Conservation (phyloP, 53 echinoderm and acorn worm genomes). For the Hippasteria phrygiana region DNA sequence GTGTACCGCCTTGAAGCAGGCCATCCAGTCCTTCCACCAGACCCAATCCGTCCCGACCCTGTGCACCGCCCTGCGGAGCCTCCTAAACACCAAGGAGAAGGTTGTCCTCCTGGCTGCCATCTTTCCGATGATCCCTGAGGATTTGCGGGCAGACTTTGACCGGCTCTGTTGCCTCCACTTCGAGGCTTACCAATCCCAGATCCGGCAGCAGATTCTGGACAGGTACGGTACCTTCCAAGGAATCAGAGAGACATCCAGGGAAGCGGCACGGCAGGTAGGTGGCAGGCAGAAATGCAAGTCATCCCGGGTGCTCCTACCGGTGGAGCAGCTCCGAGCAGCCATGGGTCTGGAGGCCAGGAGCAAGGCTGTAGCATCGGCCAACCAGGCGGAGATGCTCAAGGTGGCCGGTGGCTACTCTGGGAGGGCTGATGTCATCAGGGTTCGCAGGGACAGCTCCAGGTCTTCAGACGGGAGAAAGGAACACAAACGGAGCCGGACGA, state of each 20-base stretch:
- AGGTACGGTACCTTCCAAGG: conserved; percentile 24
- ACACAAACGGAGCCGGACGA: conserved; percentile 85
- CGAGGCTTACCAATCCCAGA: conserved; percentile 66
- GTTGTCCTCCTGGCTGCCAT: conserved; percentile 74
- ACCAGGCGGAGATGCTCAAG: conserved; percentile 3
- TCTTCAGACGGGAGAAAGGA: conserved; percentile 67
- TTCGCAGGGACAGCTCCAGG: conserved; percentile 65
- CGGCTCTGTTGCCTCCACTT: conserved; percentile 86
- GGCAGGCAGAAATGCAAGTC: conserved; percentile 27
- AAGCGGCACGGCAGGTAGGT: neutral
- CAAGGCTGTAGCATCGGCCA: conserved; percentile 5
- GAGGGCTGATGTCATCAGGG: conserved; percentile 46
- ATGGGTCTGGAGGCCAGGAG: conserved; percentile 42
- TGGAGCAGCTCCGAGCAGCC: conserved; percentile 70
- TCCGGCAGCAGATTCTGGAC: conserved; percentile 64
- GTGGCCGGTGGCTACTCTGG: neutral
- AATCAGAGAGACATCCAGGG: neutral
- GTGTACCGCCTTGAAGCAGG: conserved; percentile 80
- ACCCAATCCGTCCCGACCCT: conserved; percentile 83
- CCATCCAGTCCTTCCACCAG: conserved; percentile 81
- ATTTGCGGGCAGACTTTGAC: conserved; percentile 83
- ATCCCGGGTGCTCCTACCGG: conserved; percentile 70
- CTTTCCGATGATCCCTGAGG: conserved; percentile 82
- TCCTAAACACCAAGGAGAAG: conserved; percentile 84
- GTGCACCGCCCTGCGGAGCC: conserved; percentile 80